phyloP scores from a whole-genome alignment of 2,797 vertebrate genomes.

The Leptoclinus maculatus region DNA sequence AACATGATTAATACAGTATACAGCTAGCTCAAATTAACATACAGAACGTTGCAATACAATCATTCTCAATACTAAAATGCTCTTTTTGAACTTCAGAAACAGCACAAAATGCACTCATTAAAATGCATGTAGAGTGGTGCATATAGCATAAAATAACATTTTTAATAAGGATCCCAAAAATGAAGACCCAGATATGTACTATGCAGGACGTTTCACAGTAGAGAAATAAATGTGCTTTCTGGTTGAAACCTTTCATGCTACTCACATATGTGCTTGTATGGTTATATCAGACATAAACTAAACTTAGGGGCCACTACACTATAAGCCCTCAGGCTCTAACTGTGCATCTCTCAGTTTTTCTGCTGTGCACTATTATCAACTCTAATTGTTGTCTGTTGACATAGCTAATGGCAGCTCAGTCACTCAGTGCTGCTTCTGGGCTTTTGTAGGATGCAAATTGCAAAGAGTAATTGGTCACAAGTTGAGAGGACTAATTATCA shows the following conservation, averaged over 20 bases:
- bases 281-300: not conserved
- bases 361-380: not conserved
- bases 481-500: conserved; percentile 8
- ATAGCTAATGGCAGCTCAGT: not conserved
- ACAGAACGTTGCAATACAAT: not conserved
- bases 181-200: not conserved
- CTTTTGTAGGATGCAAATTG: not conserved
- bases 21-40: not conserved
- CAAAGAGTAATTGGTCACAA: not conserved
- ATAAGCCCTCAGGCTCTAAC: not conserved
- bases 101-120: not conserved
- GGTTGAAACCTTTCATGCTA: not conserved
- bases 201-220: not conserved
- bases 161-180: not conserved
- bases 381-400: not conserved
- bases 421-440: not conserved
- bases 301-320: not conserved
- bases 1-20: not conserved
- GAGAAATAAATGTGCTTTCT: not conserved
- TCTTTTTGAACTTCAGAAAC: not conserved
- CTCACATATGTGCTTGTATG: not conserved
- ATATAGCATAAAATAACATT: not conserved
- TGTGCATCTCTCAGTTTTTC: not conserved
- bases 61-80: not conserved
- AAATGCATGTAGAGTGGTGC: not conserved